Base-by-base conservation (phyloP, 2,888 invertebrate genomes). In the Acanthosepion pharaonis region DNA sequence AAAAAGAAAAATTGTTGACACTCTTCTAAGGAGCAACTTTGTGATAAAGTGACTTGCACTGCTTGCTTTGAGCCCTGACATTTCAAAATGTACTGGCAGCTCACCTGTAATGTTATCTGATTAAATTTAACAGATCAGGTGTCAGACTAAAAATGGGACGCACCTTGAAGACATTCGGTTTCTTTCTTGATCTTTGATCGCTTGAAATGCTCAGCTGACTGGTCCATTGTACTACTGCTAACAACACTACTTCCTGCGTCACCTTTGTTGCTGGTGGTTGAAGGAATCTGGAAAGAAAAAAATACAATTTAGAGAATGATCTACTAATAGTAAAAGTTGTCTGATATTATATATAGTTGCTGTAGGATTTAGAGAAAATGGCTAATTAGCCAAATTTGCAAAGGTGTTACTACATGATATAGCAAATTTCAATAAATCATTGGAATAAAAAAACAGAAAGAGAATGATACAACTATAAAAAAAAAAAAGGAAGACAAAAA, bases 171-270 rank as follows among this genome's bases (percentile, higher is more conserved):
- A 33, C 92, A 94, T n/a, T 96, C 96, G 94, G 95, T 96, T 95
- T 97, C 97, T 94, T 96, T 96, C 95, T 97, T 97, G 92, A 97
- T 96, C 94, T 97, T 97, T 94, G 96, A 96, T 94, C 96, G 96
- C 95, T 96, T 96, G 94, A 95, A 94, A 55, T 55, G 51, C 55
- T 97, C 97, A 8, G 95, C 95, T 1, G 95, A 94, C 28, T 95
- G 95, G 64, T 96, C 96, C 95, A 97, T 97, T 91, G 97, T 98
- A 96, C 97, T 97, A 96, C 98, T 98, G 95, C 98, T 98, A 95
- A 98, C 97, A 95, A 98, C 97, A 95, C 97, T 97, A 94, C 96
- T 96, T n/a, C 96, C 95, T 1, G 96, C 96, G 91, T 97, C 97
- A 93, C 93, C 49, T 53, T 93, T 93, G 94, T 96, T 96, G 78